Conservation (phyloP, 2,113 vertebrate genomes). For the Ailurus styani region DNA sequence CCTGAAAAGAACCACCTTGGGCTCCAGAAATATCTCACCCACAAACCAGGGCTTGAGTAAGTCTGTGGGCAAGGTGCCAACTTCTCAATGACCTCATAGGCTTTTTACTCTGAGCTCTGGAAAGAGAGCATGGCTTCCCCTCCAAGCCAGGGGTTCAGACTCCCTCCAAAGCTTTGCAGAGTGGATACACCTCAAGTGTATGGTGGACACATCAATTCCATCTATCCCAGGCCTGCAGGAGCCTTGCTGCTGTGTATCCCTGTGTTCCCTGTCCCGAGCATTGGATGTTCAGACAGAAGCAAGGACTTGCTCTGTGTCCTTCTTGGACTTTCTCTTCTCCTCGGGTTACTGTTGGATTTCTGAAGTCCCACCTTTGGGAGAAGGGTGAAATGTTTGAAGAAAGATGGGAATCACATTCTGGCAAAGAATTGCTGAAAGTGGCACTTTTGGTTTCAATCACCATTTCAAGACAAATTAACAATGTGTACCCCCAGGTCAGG, state of each 20-base stretch:
- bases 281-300: neutral
- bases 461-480: neutral
- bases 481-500: fast-evolving
- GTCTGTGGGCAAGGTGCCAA: too few relatives aligned
- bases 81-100: neutral
- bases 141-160: too few relatives aligned
- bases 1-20: neutral
- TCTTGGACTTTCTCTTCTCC: neutral
- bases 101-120: neutral
- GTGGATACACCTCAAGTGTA: neutral
- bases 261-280: neutral
- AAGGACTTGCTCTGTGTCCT: fast-evolving
- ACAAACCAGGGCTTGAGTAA: neutral
- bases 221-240: fast-evolving
- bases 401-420: neutral
- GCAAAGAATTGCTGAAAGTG: neutral
- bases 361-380: neutral
- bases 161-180: neutral
- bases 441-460: neutral
- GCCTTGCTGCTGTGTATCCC: neutral
- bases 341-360: neutral
- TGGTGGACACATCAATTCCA: neutral
- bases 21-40: neutral
- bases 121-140: neutral
- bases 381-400: neutral